These are phyloP conservation scores for Mamestra brassicae DNA, from an alignment of 2,888 invertebrate genomes.

Conservation along the genomic window DNA sequence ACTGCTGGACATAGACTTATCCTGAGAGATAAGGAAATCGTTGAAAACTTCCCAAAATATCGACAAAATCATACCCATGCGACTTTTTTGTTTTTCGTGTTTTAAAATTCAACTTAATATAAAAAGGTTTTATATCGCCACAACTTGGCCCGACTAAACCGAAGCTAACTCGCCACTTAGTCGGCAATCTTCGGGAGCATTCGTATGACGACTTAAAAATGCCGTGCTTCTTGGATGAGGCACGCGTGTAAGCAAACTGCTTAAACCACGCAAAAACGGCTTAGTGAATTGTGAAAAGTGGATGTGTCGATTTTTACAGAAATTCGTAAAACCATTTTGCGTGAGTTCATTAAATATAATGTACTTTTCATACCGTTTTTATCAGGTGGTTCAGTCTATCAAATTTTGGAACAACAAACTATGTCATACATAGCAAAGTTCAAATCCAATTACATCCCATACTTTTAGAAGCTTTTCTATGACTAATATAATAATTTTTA, in stretches of 20 bases:
- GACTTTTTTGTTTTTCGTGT: neutral
- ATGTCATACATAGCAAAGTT: neutral
- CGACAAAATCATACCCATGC: neutral
- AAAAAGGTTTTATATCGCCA: no score
- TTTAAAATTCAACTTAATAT: neutral
- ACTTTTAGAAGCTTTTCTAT: no score
- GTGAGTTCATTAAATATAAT: neutral
- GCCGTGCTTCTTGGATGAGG: no score
- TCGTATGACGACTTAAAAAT: no score
- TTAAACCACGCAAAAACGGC: neutral
- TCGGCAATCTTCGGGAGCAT: no score
- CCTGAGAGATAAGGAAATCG: neutral
- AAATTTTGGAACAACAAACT: neutral
- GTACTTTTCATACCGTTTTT: no score
- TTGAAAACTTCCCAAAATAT: neutral
- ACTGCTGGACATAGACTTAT: conserved; percentile 9
- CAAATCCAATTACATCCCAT: neutral
- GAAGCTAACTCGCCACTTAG: no score
- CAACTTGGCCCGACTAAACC: no score
- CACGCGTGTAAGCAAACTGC: no score
- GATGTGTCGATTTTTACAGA: no score
- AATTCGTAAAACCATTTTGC: neutral
- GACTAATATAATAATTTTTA: no score
- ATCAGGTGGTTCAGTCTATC: no score
- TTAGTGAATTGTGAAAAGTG: neutral